phyloP scores from a whole-genome alignment of 2,888 invertebrate genomes.

The Agrotis clavis region DNA sequence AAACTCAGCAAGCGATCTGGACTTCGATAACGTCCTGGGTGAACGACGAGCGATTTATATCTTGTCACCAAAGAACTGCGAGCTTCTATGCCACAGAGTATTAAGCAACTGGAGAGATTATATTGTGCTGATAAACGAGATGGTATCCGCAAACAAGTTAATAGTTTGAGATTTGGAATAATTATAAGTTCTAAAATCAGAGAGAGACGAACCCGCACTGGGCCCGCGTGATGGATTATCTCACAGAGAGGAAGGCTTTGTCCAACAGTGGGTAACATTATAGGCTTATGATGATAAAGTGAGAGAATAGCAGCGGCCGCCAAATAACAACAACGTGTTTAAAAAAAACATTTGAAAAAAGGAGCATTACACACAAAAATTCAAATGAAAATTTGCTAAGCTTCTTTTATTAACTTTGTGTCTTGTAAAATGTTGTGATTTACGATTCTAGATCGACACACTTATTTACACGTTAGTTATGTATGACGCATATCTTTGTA shows the following conservation, averaged over 20 bases:
- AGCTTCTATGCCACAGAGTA: constrained; percentile 25
- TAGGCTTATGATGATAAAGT: background rate
- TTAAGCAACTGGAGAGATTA: constrained; percentile 21
- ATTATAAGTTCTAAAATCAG: background rate
- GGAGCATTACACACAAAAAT: too few species aligned
- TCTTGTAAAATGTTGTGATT: background rate
- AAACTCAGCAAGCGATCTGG: constrained; percentile 66
- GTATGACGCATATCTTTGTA: background rate
- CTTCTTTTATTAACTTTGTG: too few species aligned
- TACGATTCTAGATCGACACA: background rate
- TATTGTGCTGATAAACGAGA: background rate
- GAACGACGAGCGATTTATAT: constrained; percentile 61
- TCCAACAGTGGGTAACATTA: too few species aligned
- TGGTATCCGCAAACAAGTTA: background rate
- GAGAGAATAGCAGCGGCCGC: background rate
- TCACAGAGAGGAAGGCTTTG: too few species aligned
- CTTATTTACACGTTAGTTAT: background rate
- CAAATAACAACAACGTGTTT: background rate
- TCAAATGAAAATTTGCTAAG: too few species aligned
- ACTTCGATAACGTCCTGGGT: constrained; percentile 61
- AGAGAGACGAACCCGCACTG: too few species aligned
- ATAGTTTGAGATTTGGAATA: background rate
- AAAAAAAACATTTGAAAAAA: background rate
- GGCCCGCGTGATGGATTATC: too few species aligned
- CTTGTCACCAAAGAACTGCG: constrained; percentile 61